Conservation (phyloP, 2,888 invertebrate genomes). For the Saturnia japonica region DNA sequence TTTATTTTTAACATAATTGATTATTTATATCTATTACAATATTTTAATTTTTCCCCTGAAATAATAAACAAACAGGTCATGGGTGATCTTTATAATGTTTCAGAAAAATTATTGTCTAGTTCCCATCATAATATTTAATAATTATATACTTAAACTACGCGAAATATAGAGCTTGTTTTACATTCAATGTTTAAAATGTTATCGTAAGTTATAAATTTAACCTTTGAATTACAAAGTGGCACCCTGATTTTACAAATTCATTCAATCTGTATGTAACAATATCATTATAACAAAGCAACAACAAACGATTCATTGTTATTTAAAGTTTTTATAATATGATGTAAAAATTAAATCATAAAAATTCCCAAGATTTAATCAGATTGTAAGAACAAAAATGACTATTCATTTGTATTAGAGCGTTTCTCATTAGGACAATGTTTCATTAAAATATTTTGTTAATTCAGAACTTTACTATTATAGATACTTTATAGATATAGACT, state of each 20-base stretch:
- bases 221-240: background rate
- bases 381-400: slow-evolving; percentile 8
- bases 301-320: slow-evolving; percentile 11
- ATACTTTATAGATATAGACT: no score
- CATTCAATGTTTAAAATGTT: slow-evolving; percentile 11
- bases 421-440: background rate
- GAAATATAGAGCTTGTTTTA: slow-evolving; percentile 15
- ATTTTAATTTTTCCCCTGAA: background rate
- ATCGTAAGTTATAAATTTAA: background rate
- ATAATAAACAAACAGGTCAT: slow-evolving; percentile 4
- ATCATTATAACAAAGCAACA: background rate
- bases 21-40: background rate
- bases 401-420: background rate
- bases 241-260: background rate
- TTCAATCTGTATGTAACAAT: background rate
- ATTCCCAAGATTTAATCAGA: slow-evolving; percentile 14
- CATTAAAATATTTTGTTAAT: background rate
- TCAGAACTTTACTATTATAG: background rate
- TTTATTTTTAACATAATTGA: no score
- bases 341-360: slow-evolving; percentile 12
- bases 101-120: slow-evolving; percentile 21
- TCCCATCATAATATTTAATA: slow-evolving; percentile 22
- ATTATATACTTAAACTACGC: slow-evolving; percentile 14
- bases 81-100: background rate
- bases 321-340: slow-evolving; percentile 8